phyloP scores from a whole-genome alignment of 2,113 vertebrate genomes.

The Pristiophorus japonicus region DNA sequence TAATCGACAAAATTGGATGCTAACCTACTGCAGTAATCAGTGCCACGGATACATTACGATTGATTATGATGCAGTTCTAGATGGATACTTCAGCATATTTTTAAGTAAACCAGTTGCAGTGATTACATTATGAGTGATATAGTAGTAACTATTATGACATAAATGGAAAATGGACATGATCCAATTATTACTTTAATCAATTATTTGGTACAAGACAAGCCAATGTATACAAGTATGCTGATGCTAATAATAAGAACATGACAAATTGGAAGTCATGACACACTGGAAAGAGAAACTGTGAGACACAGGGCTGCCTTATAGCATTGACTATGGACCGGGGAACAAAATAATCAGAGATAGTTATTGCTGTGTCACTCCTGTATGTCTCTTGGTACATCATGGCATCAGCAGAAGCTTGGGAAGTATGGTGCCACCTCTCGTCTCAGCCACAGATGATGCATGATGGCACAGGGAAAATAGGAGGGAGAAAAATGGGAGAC shows the following conservation, averaged over 20 bases:
- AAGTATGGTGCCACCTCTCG: not conserved
- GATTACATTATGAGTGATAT: not conserved
- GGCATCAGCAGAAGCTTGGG: not conserved
- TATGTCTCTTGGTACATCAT: not conserved
- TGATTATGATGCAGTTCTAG: not conserved
- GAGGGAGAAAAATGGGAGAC: not conserved
- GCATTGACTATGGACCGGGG: not conserved
- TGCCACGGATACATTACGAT: not conserved
- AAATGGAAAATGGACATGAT: not conserved
- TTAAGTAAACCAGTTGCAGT: not conserved
- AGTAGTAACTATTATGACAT: not conserved
- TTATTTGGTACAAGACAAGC: not conserved
- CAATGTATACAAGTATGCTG: not conserved
- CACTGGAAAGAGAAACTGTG: not conserved
- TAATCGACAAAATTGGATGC: not conserved
- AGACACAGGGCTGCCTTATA: not conserved
- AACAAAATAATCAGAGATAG: not conserved
- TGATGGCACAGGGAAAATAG: not conserved
- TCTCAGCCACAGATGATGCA: not conserved
- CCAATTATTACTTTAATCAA: not conserved
- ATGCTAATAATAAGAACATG: not conserved
- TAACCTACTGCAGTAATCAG: not conserved
- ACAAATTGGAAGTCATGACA: not conserved
- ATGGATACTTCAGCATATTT: not conserved
- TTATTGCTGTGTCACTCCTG: not conserved